Evolutionary conservation across 2,888 invertebrate species (phyloP).

Genomic region (Chrysina gloriosa): DNA sequence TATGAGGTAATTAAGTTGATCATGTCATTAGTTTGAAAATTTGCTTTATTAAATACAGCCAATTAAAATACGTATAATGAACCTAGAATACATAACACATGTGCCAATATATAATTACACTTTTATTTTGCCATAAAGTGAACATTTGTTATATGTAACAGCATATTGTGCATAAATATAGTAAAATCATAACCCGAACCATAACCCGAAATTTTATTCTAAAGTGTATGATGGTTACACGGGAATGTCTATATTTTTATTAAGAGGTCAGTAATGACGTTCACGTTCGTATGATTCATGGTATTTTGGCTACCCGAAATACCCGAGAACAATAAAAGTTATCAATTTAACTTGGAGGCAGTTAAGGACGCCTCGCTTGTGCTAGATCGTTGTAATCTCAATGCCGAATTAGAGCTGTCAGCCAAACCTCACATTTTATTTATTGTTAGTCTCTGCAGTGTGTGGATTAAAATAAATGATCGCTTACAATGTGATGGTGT

Average conservation of each 20-base stretch:
- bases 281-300: constrained; percentile 20
- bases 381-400: not conserved
- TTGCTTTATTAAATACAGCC: no score
- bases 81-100: no score
- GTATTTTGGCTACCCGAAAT: constrained; percentile 30
- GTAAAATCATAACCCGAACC: no score
- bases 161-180: constrained; percentile 7
- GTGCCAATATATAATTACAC: not conserved
- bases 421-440: no score
- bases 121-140: no score
- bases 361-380: not conserved
- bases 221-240: constrained; percentile 1
- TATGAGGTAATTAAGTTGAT: no score
- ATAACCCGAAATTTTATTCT: constrained; percentile 13
- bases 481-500: no score
- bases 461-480: no score
- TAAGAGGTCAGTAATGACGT: constrained; percentile 32
- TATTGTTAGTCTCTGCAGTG: no score
- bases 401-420: not conserved
- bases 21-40: no score
- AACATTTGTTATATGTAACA: not conserved
- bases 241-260: constrained; percentile 33
- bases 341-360: constrained; percentile 14
- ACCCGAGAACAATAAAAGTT: constrained; percentile 33
- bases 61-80: no score